These are phyloP conservation scores for Drosophila grimshawi DNA, from an alignment of 1,140 invertebrate genomes.

Conservation along the genomic window DNA sequence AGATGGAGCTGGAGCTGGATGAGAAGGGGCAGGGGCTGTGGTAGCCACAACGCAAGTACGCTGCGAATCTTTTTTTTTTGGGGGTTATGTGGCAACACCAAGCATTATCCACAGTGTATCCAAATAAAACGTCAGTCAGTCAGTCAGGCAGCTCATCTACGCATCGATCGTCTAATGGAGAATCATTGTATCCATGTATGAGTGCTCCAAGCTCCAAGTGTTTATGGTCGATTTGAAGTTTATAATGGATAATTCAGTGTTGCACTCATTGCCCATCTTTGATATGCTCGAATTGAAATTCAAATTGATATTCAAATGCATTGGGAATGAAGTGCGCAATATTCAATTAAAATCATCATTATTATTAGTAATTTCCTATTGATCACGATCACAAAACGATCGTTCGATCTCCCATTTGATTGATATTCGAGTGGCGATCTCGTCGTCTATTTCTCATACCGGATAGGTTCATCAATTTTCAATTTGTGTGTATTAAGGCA, in stretches of 20 bases:
- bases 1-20: no score
- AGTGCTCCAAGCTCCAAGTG: constrained; percentile 53
- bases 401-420: constrained; percentile 31
- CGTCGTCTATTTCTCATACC: constrained; percentile 42
- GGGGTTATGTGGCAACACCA: constrained; percentile 43
- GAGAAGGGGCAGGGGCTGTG: not conserved
- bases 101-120: constrained; percentile 60
- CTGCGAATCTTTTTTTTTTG: constrained; percentile 46
- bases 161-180: constrained; percentile 51
- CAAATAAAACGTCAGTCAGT: constrained; percentile 69
- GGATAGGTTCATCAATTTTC: constrained; percentile 84
- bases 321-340: constrained; percentile 81
- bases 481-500: constrained; percentile 83
- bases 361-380: constrained; percentile 79
- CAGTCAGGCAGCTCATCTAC: constrained; percentile 14
- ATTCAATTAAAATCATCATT: constrained; percentile 83
- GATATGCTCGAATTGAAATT: constrained; percentile 11
- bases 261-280: constrained; percentile 43
- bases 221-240: constrained; percentile 82
- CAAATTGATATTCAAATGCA: constrained; percentile 55
- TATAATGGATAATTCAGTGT: constrained; percentile 74
- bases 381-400: constrained; percentile 33
- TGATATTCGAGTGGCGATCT: constrained; percentile 54
- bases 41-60: constrained; percentile 42
- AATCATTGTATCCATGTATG: not conserved